Conservation (phyloP, 2,797 vertebrate species). For the Menidia menidia region DNA sequence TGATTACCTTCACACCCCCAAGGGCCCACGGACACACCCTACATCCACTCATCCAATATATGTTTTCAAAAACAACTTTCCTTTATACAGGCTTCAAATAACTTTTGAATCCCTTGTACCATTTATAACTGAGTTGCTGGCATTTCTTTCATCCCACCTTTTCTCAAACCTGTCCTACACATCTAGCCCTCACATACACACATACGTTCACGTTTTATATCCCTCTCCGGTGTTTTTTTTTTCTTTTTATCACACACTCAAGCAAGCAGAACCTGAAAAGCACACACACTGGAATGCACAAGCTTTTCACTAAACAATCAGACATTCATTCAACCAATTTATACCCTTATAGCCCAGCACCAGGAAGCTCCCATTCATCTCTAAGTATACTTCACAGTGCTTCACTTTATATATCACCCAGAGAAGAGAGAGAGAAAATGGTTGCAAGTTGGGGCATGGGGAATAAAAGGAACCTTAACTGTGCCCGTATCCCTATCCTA, state of each 20-base stretch:
- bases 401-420: constrained; percentile 65
- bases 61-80: constrained; percentile 53
- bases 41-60: constrained; percentile 36
- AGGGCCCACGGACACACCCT: too few relatives aligned
- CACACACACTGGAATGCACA: constrained; percentile 49
- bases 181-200: constrained; percentile 18
- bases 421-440: constrained; percentile 52
- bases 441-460: constrained; percentile 33
- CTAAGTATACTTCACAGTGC: constrained; percentile 66
- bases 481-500: constrained; percentile 38
- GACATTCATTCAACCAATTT: constrained; percentile 52
- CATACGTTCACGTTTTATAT: constrained; percentile 38
- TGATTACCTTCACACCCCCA: constrained; percentile 4
- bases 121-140: constrained; percentile 43
- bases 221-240: constrained; percentile 40
- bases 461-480: constrained; percentile 64
- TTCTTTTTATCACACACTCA: constrained; percentile 43
- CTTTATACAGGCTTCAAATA: constrained; percentile 49
- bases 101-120: constrained; percentile 43
- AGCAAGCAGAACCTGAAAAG: constrained; percentile 50
- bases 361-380: constrained; percentile 73
- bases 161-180: constrained; percentile 44
- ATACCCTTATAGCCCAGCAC: constrained; percentile 48
- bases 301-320: constrained; percentile 55
- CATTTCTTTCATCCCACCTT: constrained; percentile 46